Conservation (phyloP, 1,140 invertebrate species). For the Nixonia krombeini region DNA sequence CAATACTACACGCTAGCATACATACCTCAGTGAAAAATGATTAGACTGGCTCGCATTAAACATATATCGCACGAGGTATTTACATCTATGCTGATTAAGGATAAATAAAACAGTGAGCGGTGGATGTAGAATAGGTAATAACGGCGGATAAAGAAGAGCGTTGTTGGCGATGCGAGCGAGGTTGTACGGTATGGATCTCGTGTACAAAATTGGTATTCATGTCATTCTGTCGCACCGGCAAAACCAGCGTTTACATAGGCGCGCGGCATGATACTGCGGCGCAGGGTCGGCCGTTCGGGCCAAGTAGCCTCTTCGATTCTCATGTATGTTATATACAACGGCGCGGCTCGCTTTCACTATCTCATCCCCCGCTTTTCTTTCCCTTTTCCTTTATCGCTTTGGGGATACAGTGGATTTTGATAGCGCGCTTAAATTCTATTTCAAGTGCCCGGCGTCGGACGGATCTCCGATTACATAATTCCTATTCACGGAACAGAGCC, state of each 20-base stretch:
- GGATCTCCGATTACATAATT: constrained; percentile 8
- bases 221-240: constrained; percentile 8
- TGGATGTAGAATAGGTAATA: too few species aligned
- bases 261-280: constrained; percentile 1
- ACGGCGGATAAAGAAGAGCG: background rate
- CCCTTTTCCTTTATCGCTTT: constrained; percentile 23
- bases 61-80: too few species aligned
- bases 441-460: background rate
- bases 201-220: constrained; percentile 37
- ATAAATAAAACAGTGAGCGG: too few species aligned
- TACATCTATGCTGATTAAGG: too few species aligned
- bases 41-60: too few species aligned
- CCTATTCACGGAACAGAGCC: constrained; percentile 2
- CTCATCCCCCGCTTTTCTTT: constrained; percentile 18
- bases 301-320: constrained; percentile 46
- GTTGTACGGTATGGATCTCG: background rate
- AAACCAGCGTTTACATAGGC: constrained; percentile 28
- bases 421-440: constrained; percentile 19
- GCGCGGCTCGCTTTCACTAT: constrained; percentile 35
- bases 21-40: too few species aligned
- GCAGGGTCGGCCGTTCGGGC: constrained; percentile 17
- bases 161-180: background rate
- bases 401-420: constrained; percentile 20
- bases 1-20: too few species aligned
- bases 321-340: constrained; percentile 44